Percentiles rank a stretch among this genome's conserved stretches.
These are phyloP conservation scores for Pristionchus pacificus DNA, from an alignment of 1,140 invertebrate genomes.

Conservation along the genomic window DNA sequence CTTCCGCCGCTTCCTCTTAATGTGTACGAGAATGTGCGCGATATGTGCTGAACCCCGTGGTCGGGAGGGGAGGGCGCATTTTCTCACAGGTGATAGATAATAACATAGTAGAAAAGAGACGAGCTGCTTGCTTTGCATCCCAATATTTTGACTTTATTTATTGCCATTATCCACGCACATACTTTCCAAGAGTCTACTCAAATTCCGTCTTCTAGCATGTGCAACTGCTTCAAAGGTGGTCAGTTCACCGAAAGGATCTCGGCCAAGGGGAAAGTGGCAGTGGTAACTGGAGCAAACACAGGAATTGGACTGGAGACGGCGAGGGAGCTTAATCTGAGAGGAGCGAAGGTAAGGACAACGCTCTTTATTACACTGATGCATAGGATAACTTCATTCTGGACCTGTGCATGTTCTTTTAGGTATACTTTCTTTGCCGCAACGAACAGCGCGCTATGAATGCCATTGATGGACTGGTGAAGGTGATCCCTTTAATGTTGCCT, in stretches of 20 bases:
- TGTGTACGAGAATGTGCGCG: too few species aligned
- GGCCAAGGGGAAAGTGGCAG: conserved; percentile 29
- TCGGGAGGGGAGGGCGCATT: too few species aligned
- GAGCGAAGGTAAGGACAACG: conserved; percentile 22
- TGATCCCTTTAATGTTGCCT: conserved; percentile 9
- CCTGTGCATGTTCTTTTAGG: conserved; percentile 4
- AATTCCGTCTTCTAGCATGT: too few species aligned
- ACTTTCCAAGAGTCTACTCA: too few species aligned
- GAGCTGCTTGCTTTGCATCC: too few species aligned
- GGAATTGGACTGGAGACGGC: conserved; percentile 34
- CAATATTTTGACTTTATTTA: too few species aligned
- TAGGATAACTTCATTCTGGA: neutral
- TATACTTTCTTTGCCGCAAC: conserved; percentile 33
- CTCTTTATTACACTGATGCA: conserved; percentile 5
- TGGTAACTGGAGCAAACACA: conserved; percentile 27
- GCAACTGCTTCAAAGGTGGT: conserved; percentile 35
- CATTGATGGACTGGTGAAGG: conserved; percentile 23
- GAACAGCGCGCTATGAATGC: conserved; percentile 27
- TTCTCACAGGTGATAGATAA: too few species aligned
- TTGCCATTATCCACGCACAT: too few species aligned
- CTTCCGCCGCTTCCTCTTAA: too few species aligned
- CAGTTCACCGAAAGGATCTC: conserved; percentile 35
- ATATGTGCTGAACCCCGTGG: too few species aligned
- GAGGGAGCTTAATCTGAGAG: conserved; percentile 23
- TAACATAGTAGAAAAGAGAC: too few species aligned